Conservation (phyloP, 2,113 vertebrate species). For the Paramormyrops kingsleyae region DNA sequence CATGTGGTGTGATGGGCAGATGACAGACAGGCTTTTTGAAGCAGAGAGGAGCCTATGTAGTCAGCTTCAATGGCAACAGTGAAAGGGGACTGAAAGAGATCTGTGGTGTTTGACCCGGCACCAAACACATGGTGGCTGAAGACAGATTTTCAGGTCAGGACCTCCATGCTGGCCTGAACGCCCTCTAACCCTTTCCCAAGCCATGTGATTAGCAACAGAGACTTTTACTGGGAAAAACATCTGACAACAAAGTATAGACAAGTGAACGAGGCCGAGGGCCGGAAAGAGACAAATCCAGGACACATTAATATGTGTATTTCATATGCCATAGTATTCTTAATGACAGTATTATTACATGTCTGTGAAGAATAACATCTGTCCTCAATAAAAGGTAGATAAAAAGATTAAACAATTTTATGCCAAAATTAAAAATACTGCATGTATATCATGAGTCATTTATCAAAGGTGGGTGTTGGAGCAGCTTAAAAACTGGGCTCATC, state of each 20-base stretch:
- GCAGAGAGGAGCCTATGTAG: background rate
- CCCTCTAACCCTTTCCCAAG: background rate
- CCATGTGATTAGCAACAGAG: background rate
- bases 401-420: background rate
- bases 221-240: background rate
- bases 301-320: background rate
- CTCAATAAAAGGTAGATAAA: background rate
- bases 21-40: background rate
- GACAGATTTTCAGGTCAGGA: background rate
- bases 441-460: background rate
- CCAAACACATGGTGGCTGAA: background rate
- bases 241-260: background rate
- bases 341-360: background rate
- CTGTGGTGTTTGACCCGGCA: background rate
- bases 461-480: background rate
- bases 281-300: background rate
- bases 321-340: background rate
- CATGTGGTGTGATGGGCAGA: background rate
- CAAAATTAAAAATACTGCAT: background rate
- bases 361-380: background rate
- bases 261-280: background rate
- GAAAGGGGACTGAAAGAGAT: background rate
- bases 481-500: constrained; percentile 19
- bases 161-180: background rate
- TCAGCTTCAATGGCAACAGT: background rate